phyloP scores from a whole-genome alignment of 2,113 vertebrate genomes.

The Pseudopipra pipra region DNA sequence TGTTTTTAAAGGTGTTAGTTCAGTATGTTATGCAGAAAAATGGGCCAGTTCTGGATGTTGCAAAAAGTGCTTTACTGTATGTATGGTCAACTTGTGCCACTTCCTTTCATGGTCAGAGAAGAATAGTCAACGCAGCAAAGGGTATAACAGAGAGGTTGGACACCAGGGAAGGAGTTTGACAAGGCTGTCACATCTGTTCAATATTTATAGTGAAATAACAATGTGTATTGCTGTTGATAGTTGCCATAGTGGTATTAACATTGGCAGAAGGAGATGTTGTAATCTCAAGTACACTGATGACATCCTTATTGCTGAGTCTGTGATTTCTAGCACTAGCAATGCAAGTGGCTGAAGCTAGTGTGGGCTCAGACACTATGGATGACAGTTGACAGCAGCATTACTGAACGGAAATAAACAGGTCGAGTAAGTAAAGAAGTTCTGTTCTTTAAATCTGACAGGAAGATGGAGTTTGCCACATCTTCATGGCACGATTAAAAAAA shows the following conservation, averaged over 20 bases:
- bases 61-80: background rate
- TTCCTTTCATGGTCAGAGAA: slow-evolving; percentile 60
- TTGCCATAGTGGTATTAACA: slow-evolving; percentile 80
- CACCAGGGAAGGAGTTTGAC: slow-evolving; percentile 78
- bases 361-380: slow-evolving; percentile 48
- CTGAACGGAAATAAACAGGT: slow-evolving; percentile 42
- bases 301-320: slow-evolving; percentile 75
- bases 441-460: background rate
- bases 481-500: background rate
- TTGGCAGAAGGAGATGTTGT: slow-evolving; percentile 82
- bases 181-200: slow-evolving; percentile 82
- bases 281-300: slow-evolving; percentile 72
- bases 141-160: slow-evolving; percentile 75
- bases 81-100: slow-evolving; percentile 23
- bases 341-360: slow-evolving; percentile 22
- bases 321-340: slow-evolving; percentile 59
- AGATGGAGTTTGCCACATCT: background rate
- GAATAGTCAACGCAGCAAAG: slow-evolving; percentile 73
- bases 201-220: slow-evolving; percentile 79
- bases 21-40: background rate
- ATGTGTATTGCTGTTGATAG: slow-evolving; percentile 76
- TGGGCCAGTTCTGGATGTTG: background rate
- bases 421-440: background rate
- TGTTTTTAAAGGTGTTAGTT: background rate
- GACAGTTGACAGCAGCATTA: slow-evolving; percentile 58